Evolutionary conservation across 2,888 invertebrate genomes (phyloP).

Genomic region (Tinea semifulvella): DNA sequence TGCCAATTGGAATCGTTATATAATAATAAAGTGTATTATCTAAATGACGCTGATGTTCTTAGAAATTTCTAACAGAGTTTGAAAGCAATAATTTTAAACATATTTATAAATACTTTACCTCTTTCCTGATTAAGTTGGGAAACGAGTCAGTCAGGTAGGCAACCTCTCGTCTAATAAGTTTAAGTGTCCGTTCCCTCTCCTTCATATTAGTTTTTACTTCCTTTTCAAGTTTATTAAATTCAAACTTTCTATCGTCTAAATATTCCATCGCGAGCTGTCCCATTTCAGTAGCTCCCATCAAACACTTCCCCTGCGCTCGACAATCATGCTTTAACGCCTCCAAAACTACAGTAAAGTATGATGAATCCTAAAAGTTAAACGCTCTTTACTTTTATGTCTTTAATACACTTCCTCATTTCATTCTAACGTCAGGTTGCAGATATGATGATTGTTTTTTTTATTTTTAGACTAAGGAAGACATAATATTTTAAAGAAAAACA

Average conservation of each 20-base stretch:
- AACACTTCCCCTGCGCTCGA: conserved; percentile 67
- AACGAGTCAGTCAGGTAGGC: conserved; percentile 52
- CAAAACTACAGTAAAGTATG: conserved; percentile 71
- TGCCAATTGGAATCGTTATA: no score
- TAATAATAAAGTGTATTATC: no score
- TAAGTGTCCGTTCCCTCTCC: conserved; percentile 65
- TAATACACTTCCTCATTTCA: no score
- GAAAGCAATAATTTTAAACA: no score
- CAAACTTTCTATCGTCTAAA: conserved; percentile 69
- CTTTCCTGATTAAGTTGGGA: conserved; percentile 52
- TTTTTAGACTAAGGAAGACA: no score
- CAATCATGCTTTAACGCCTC: conserved; percentile 67
- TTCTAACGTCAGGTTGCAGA: no score
- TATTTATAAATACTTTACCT: no score
- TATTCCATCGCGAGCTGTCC: conserved; percentile 75
- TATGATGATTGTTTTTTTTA: no score
- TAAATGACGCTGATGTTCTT: no score
- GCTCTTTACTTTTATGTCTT: no score
- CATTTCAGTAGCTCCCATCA: conserved; percentile 71
- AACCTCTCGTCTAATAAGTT: conserved; percentile 53
- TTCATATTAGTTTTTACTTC: conserved; percentile 71
- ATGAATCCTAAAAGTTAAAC: conserved; percentile 60
- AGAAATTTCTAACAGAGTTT: no score
- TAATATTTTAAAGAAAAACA: no score
- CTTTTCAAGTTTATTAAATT: conserved; percentile 66